phyloP scores from a whole-genome alignment of 1,140 invertebrate genomes.

The Orussus abietinus region DNA sequence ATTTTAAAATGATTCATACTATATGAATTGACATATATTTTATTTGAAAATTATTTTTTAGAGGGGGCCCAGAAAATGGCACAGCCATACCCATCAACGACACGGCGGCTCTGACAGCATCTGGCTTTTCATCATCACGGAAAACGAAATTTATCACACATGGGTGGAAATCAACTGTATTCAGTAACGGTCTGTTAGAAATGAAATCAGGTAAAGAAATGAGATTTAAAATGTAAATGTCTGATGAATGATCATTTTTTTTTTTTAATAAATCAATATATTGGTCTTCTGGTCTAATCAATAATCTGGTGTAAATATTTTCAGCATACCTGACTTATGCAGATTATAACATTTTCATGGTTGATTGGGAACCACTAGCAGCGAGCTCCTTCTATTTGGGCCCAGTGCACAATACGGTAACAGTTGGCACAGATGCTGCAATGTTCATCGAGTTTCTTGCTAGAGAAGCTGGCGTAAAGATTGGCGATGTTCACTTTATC shows the following conservation, averaged over 20 bases:
- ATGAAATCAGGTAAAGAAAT: constrained; percentile 42
- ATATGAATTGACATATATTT: neutral
- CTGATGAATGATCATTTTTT: neutral
- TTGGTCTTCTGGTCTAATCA: no score
- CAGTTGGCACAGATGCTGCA: constrained; percentile 61
- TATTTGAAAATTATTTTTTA: constrained; percentile 13
- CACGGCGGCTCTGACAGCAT: constrained; percentile 33
- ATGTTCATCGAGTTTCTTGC: constrained; percentile 60
- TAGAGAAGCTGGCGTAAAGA: constrained; percentile 50
- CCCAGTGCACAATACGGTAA: constrained; percentile 60
- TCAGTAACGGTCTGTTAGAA: constrained; percentile 29
- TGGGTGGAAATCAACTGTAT: constrained; percentile 65
- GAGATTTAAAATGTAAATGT: constrained; percentile 4
- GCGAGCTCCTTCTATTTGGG: constrained; percentile 64
- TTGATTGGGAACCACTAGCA: constrained; percentile 65
- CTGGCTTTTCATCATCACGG: constrained; percentile 56
- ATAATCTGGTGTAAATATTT: constrained; percentile 13
- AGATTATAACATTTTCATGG: constrained; percentile 63
- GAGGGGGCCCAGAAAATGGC: constrained; percentile 41
- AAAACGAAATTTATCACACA: constrained; percentile 68
- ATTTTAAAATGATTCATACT: neutral
- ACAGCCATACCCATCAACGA: constrained; percentile 36
- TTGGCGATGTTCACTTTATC: constrained; percentile 61
- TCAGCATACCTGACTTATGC: constrained; percentile 57
- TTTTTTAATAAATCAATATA: neutral